These are phyloP conservation scores for Callocephalon fimbriatum DNA, from an alignment of 2,113 vertebrate genomes.

Conservation along the genomic window DNA sequence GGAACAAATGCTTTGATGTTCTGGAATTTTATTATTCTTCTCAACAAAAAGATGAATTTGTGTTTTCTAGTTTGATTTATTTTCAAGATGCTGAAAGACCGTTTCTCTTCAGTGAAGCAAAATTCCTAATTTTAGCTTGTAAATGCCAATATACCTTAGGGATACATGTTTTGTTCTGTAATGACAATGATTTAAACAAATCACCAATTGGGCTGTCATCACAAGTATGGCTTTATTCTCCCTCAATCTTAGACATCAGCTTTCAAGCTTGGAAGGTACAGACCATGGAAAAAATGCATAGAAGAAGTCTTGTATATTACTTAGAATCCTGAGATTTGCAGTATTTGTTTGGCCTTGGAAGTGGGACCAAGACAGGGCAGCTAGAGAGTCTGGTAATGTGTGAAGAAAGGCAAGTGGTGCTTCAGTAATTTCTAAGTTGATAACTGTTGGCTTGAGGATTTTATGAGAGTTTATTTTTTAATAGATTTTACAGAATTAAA, in stretches of 20 bases:
- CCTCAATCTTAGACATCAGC: not conserved
- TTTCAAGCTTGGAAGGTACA: not conserved
- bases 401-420: not conserved
- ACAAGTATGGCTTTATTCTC: not conserved
- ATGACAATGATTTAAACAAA: not conserved
- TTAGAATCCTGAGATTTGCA: not conserved
- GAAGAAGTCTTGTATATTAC: not conserved
- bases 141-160: not conserved
- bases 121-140: not conserved
- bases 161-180: not conserved
- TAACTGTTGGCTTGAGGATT: not conserved
- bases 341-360: not conserved
- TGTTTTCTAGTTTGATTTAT: not conserved
- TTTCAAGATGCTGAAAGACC: not conserved
- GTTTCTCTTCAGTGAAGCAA: not conserved
- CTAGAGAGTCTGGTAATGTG: rapidly evolving
- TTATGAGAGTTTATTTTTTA: not conserved
- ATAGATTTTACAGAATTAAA: not conserved
- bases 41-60: not conserved
- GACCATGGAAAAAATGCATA: not conserved
- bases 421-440: not conserved
- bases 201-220: not conserved
- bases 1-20: not conserved
- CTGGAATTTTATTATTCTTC: not conserved
- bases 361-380: not conserved